These are phyloP conservation scores for Chloroceryle aenea DNA, from an alignment of 2,113 vertebrate species.

Conservation along the genomic window DNA sequence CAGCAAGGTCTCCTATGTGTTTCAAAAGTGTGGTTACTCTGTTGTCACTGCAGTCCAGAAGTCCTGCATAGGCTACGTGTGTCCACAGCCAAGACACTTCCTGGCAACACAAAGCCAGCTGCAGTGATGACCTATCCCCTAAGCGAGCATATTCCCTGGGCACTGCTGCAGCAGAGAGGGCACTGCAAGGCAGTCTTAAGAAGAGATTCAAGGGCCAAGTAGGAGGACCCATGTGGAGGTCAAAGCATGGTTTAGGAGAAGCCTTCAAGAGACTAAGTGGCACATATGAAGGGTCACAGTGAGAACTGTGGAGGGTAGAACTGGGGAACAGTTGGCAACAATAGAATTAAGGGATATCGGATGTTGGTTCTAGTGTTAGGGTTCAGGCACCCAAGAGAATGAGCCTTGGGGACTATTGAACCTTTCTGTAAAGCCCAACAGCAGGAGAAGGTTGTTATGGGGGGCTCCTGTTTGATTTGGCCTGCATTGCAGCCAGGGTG, in stretches of 20 bases:
- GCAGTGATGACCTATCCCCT: background rate
- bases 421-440: background rate
- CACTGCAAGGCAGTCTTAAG: rapidly evolving
- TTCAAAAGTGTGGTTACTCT: rapidly evolving
- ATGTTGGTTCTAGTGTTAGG: rapidly evolving
- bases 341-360: background rate
- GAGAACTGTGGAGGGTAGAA: background rate
- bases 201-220: background rate
- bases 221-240: background rate
- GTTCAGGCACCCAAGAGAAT: background rate
- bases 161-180: background rate
- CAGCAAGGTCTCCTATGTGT: background rate
- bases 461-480: background rate
- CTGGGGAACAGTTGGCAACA: background rate
- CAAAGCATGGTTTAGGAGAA: background rate
- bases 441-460: background rate
- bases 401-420: background rate
- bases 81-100: background rate
- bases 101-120: background rate
- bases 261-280: background rate
- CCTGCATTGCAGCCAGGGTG: background rate
- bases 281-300: background rate
- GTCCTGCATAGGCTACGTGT: background rate
- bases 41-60: background rate
- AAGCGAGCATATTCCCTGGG: background rate